phyloP scores from a whole-genome alignment of 2,888 invertebrate species.

The Cheilosia soror region DNA sequence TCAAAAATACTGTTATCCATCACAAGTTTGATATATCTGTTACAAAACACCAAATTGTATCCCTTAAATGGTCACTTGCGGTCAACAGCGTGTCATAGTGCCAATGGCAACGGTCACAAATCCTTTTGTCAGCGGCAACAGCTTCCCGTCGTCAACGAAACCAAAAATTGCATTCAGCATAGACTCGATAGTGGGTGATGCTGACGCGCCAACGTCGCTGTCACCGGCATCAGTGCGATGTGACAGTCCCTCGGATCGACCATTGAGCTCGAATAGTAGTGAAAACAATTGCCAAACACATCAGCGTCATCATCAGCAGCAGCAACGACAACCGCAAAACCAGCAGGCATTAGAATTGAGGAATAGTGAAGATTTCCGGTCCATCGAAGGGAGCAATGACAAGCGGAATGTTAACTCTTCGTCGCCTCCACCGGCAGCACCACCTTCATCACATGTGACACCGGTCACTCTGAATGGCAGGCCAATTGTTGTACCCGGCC shows the following conservation, averaged over 20 bases:
- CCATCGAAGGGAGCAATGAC: conserved; percentile 48
- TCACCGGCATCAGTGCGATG: conserved; percentile 77
- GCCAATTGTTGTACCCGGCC: conserved; percentile 78
- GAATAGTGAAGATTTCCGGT: conserved; percentile 71
- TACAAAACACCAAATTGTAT: conserved; percentile 6
- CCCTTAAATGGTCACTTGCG: conserved; percentile 83
- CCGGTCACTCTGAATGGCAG: conserved; percentile 81
- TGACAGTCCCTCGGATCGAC: conserved; percentile 78
- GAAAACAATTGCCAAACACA: conserved; percentile 59
- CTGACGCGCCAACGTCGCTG: conserved; percentile 46
- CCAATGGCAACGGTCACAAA: conserved; percentile 91
- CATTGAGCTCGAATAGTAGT: conserved; percentile 64
- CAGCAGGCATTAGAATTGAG: conserved; percentile 78
- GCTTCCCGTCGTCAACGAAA: conserved; percentile 85
- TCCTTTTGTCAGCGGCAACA: conserved; percentile 79
- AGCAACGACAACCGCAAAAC: conserved; percentile 38
- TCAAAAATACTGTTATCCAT: conserved; percentile 24
- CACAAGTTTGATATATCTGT: conserved; percentile 15
- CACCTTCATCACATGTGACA: conserved; percentile 78
- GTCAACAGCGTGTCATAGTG: conserved; percentile 88
- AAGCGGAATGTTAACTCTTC: conserved; percentile 57
- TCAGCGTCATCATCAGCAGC: conserved; percentile 33
- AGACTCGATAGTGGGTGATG: conserved; percentile 93
- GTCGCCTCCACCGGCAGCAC: conserved; percentile 77
- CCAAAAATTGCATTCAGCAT: conserved; percentile 98